Conservation (phyloP, 2,888 invertebrate species). For the Drosophila flavopinicola region DNA sequence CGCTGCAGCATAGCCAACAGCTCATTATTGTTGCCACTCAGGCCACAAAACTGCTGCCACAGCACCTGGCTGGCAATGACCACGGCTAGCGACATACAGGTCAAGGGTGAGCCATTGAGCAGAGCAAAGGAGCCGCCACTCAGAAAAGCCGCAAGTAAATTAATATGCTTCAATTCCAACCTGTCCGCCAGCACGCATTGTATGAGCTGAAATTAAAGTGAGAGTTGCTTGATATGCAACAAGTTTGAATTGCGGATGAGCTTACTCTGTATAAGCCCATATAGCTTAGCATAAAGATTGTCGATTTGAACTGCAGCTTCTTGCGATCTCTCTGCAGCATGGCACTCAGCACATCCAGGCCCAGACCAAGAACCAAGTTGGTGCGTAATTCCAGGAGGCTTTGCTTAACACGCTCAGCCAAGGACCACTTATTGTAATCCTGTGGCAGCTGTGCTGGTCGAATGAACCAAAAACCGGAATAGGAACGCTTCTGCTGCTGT, state of each 20-base stretch:
- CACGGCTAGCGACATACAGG: slow-evolving; percentile 45
- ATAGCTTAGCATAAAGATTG: slow-evolving; percentile 52
- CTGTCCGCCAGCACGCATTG: slow-evolving; percentile 34
- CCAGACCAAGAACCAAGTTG: slow-evolving; percentile 56
- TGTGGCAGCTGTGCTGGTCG: slow-evolving; percentile 30
- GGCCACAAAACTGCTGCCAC: slow-evolving; percentile 49
- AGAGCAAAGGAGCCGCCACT: slow-evolving; percentile 54
- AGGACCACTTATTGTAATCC: slow-evolving; percentile 30
- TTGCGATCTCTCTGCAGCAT: slow-evolving; percentile 1
- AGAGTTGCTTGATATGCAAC: too few relatives aligned
- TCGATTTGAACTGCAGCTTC: slow-evolving; percentile 40
- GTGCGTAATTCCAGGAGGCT: slow-evolving; percentile 37
- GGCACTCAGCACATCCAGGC: slow-evolving; percentile 46
- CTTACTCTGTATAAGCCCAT: slow-evolving; percentile 53
- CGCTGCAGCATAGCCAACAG: slow-evolving; percentile 29
- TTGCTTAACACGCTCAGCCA: slow-evolving; percentile 14
- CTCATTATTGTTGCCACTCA: not conserved
- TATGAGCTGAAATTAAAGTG: slow-evolving; percentile 24
- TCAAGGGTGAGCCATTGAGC: slow-evolving; percentile 33
- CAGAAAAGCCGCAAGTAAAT: slow-evolving; percentile 51
- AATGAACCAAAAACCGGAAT: slow-evolving; percentile 67
- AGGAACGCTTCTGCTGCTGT: slow-evolving; percentile 30
- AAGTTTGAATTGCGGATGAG: not conserved
- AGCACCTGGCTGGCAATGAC: slow-evolving; percentile 58
- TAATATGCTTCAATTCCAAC: slow-evolving; percentile 9